Base-by-base conservation (phyloP, 2,888 invertebrate species). In the Orthonychiurus folsomi region DNA sequence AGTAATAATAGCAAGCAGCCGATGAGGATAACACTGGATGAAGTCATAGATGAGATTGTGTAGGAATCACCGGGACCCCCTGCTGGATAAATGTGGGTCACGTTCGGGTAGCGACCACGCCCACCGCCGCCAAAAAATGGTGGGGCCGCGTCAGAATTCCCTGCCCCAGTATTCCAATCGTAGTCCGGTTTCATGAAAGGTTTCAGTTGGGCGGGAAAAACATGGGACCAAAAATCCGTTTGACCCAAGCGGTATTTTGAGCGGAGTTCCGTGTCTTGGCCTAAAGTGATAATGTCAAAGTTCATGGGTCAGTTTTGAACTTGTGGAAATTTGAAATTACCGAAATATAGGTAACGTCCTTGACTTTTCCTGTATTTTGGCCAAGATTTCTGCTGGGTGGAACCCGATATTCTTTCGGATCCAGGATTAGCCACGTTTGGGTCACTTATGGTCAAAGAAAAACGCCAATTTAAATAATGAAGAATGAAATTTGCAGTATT, bases 291-390 rank as follows among this genome's bases (percentile, higher is more conserved):
- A 15, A 25, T 26, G 26, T 54, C n/a, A 53, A 60, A 52, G 21
- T 37, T 5, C 3, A 5, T 37, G 9, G 5, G 12, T 50, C 24
- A 55, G n/a, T 26, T 23, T 26, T 56, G 5, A 18, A 12, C 20
- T 59, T 20, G 5, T 26, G 28, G 24, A 59, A 59, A 50, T 48
- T 21, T 48, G 18, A 23, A 24, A 60, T 58, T 61, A 71, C 71
- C 69, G 2, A 72, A 62, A 61, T 67, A 63, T 25, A 72, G 63
- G 48, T 72, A 72, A 54, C 67, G 52, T 28, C 72, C 70, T 25
- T 52, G 47, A 20, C 67, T 67, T 50, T 24, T 28, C 5, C 57
- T 65, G 54, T 61, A 72, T 54, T 67, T 68, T 53, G 68, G 69
- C 72, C 72, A 72, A 1, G 69, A 58, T 18, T 65, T 60, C 5